Evolutionary conservation across 2,888 invertebrate genomes (phyloP), one percentile per base, ranked within the genome.

Genomic region (Gymnosoma rotundatum): DNA sequence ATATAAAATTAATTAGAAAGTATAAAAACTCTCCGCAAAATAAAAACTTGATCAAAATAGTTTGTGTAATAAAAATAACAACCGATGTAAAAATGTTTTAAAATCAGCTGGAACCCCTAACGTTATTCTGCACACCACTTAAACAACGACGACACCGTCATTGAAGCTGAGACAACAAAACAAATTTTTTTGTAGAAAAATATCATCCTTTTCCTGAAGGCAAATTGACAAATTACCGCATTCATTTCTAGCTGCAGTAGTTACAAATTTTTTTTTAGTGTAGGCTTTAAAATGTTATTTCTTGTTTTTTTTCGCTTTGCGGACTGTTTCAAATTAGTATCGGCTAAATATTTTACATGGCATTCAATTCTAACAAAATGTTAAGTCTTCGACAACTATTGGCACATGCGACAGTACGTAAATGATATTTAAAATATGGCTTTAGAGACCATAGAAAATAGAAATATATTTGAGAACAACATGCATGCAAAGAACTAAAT

Each of bases 181-280:
- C 42, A 45, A 54, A 73, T 50, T 50, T 12, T 64, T 52, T 21
- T 14, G 3, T 32, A 10, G 42, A 50, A 48, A 78, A 73, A 79
- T 58, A 73, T 69, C 78, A 74, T 78, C 73, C 73, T 80, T 56
- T 73, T 78, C 78, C 73, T 70, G 20, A 69, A 84, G 83, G 78
- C 80, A 78, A 81, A 54, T 78, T 84, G 84, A 84, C 84, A 84
- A 84, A 84, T 84, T 84, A 78, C 84, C 73, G 78, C 75, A 81
- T 64, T 74, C 61, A 52, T 60, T 76, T 32, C 38, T 61, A 42
- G 52, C 69, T 45, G 50, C n/a, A 12, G 42, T 42, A 76, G 42
- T 63, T 25, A 8, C 16, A 2, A 9, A 3, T 21, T 45, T 63
- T 50, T 25, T 63, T 50, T 25, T 14, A 38, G 50, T 54, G 45